Evolutionary conservation across 2,888 invertebrate species (phyloP).

Genomic region (Invenusta paracnida): DNA sequence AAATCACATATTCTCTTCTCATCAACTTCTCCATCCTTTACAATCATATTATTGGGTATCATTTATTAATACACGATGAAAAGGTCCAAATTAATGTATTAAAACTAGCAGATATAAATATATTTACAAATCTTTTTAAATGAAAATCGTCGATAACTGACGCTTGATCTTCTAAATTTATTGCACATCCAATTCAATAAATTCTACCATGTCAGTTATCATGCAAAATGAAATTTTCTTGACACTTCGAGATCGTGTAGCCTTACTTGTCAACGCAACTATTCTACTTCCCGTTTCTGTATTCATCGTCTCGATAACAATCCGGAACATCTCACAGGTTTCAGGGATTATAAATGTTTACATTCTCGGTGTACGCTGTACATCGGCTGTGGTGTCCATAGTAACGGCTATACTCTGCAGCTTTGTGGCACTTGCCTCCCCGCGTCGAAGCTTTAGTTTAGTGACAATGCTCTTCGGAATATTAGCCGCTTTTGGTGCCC

Average conservation of each 20-base stretch:
- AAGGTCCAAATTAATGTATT: too few relatives aligned
- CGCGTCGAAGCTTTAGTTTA: slow-evolving; percentile 13
- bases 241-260: slow-evolving; percentile 31
- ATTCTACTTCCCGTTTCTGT: slow-evolving; percentile 34
- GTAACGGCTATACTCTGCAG: slow-evolving; percentile 31
- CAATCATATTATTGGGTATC: too few relatives aligned
- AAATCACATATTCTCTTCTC: too few relatives aligned
- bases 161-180: too few relatives aligned
- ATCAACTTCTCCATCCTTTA: too few relatives aligned
- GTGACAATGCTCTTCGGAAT: slow-evolving; percentile 34
- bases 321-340: slow-evolving; percentile 13
- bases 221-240: background rate
- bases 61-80: too few relatives aligned
- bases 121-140: too few relatives aligned
- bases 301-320: slow-evolving; percentile 32
- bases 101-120: too few relatives aligned
- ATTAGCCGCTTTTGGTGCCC: slow-evolving; percentile 31
- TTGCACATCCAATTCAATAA: too few relatives aligned
- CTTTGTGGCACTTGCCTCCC: slow-evolving; percentile 34
- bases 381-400: slow-evolving; percentile 9
- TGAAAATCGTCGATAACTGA: too few relatives aligned
- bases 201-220: background rate
- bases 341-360: slow-evolving; percentile 24
- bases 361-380: slow-evolving; percentile 32
- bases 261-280: slow-evolving; percentile 14